Evolutionary conservation across 2,888 invertebrate genomes (phyloP).

Genomic region (Platyscelio sp.): DNA sequence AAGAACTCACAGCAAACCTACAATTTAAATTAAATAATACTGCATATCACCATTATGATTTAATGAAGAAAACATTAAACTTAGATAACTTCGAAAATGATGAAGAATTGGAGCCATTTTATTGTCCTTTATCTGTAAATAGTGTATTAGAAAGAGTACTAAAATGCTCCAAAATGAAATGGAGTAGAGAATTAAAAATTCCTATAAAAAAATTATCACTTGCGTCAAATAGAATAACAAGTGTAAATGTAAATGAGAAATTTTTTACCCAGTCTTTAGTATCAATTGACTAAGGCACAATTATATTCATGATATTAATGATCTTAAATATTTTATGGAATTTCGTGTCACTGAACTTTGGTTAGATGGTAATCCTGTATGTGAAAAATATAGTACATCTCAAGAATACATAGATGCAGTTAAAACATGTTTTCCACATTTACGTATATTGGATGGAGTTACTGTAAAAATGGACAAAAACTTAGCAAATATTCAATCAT

Average conservation of each 20-base stretch:
- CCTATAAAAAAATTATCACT: constrained; percentile 80
- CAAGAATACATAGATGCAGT: constrained; percentile 81
- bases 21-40: constrained; percentile 76
- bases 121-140: constrained; percentile 80
- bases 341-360: constrained; percentile 82
- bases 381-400: constrained; percentile 74
- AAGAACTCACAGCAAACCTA: constrained; percentile 77
- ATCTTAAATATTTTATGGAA: constrained; percentile 80
- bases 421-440: constrained; percentile 79
- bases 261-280: constrained; percentile 78
- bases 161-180: constrained; percentile 75
- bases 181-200: constrained; percentile 74
- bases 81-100: constrained; percentile 81
- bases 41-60: constrained; percentile 77
- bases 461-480: constrained; percentile 79
- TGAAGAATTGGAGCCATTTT: constrained; percentile 76
- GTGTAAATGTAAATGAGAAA: constrained; percentile 78
- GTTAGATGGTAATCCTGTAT: constrained; percentile 83
- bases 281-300: constrained; percentile 81
- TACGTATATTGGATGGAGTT: constrained; percentile 81
- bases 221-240: constrained; percentile 77
- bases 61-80: constrained; percentile 77
- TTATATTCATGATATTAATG: constrained; percentile 76
- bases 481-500: constrained; percentile 74
- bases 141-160: constrained; percentile 78